Evolutionary conservation across 2,113 vertebrate genomes (phyloP), one percentile per base, ranked within the genome.

Genomic region (Lampris megalopsis): DNA sequence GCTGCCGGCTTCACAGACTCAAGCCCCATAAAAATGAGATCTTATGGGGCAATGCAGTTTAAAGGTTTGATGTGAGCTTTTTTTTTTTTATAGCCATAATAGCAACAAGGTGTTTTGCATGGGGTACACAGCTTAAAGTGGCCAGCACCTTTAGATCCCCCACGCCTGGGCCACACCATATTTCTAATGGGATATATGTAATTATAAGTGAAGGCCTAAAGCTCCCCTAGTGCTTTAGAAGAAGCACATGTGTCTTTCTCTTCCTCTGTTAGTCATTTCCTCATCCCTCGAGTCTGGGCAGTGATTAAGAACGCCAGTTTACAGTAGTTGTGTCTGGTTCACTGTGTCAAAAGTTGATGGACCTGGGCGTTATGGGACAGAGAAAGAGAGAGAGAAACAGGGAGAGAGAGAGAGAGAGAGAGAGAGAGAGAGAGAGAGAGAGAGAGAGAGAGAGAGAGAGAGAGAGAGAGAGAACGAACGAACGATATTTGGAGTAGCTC

Each of bases 11-110:
- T 40, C 11, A n/a, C 24, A 65, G 11, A 38, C 36, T 43, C 37
- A 48, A 48, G 5, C 45, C n/a, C 11, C 5, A 47, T 9, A 43
- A 43, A 65, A 50, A 43, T 49, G 47, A 67, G 24, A 50, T 11
- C 45, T 41, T 40, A 7, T 38, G 58, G 8, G 24, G 24, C n/a
- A 5, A 37, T 58, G 56, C 52, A 1, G 61, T 49, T 50, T 37
- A 7, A 10, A 24, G 41, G 37, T 60, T 69, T 45, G 72, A 71
- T 69, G 47, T 53, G 5, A 24, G 11, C 49, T 64, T 41, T 11
- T 9, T 41, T 11, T 9, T 38, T 67, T 64, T 54, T 42, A 56
- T 24, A 73, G 63, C 6, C 13, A 50, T 54, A 50, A 60, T 9
- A 37, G 9, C 58, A 60, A 47, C 53, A 69, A 41, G 9, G 45